phyloP scores from a whole-genome alignment of 2,888 invertebrate genomes.

The Pyrgus malvae region DNA sequence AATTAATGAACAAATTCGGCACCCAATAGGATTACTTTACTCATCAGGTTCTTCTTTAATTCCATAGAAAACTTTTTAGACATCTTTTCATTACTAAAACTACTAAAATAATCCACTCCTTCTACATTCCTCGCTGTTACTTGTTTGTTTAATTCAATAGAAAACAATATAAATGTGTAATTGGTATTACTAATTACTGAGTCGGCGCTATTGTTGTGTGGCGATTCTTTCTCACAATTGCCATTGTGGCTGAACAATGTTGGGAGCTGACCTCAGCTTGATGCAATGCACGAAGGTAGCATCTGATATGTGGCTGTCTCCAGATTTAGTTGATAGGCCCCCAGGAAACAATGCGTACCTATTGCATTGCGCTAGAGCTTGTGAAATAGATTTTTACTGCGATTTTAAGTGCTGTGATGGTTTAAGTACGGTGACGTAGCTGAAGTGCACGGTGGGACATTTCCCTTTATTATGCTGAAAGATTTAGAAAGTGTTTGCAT shows the following conservation, averaged over 20 bases:
- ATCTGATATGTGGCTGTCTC: conserved; percentile 26
- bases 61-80: too few relatives aligned
- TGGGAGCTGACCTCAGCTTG: conserved; percentile 75
- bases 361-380: conserved; percentile 1
- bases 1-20: too few relatives aligned
- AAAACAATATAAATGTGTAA: conserved; percentile 66
- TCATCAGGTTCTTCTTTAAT: too few relatives aligned
- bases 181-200: conserved; percentile 73
- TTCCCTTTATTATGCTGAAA: background rate
- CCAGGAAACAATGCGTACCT: conserved; percentile 22
- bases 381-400: conserved; percentile 15
- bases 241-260: conserved; percentile 77
- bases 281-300: conserved; percentile 47
- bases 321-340: conserved; percentile 26
- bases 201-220: conserved; percentile 65
- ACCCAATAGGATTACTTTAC: too few relatives aligned
- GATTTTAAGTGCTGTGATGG: conserved; percentile 1
- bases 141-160: conserved; percentile 50
- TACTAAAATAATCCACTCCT: background rate
- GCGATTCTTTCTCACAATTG: conserved; percentile 76
- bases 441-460: background rate
- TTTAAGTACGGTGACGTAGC: background rate
- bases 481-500: too few relatives aligned
- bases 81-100: background rate
- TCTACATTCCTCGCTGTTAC: conserved; percentile 33